Evolutionary conservation across 1,140 invertebrate species (phyloP).

Genomic region (Eumaeus atala): DNA sequence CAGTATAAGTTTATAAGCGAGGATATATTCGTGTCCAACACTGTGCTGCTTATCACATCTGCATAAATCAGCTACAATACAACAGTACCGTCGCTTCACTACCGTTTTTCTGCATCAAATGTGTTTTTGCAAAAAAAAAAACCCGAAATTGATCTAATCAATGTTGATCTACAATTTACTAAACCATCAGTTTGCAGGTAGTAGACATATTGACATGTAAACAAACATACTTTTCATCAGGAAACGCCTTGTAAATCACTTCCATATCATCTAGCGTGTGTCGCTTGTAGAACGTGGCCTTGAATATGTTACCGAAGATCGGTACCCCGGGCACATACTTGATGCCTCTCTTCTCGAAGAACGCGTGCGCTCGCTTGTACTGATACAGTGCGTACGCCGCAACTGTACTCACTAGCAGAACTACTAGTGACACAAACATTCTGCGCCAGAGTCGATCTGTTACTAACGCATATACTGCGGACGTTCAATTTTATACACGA

Average conservation of each 20-base stretch:
- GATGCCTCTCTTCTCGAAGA: conserved; percentile 32
- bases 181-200: too few species aligned
- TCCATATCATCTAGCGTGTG: conserved; percentile 44
- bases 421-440: conserved; percentile 45
- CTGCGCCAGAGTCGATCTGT: conserved; percentile 2
- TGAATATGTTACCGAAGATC: conserved; percentile 42
- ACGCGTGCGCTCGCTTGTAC: conserved; percentile 30
- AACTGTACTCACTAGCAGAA: conserved; percentile 35
- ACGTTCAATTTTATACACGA: not conserved
- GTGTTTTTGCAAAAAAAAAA: too few species aligned
- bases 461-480: not conserved
- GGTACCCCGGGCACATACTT: conserved; percentile 43
- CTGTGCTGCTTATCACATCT: too few species aligned
- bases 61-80: too few species aligned
- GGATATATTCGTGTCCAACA: too few species aligned
- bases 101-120: too few species aligned
- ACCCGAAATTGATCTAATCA: too few species aligned
- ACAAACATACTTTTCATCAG: conserved; percentile 46
- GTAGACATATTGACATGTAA: too few species aligned
- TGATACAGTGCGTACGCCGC: conserved; percentile 31
- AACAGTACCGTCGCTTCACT: too few species aligned
- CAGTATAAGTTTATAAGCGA: too few species aligned
- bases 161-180: too few species aligned
- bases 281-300: conserved; percentile 27
- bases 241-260: conserved; percentile 42